A percentile compares a stretch with the other conserved stretches of the same genome.
Evolutionary conservation across 2,113 vertebrate genomes (phyloP).

Genomic region (Phainopepla nitens): DNA sequence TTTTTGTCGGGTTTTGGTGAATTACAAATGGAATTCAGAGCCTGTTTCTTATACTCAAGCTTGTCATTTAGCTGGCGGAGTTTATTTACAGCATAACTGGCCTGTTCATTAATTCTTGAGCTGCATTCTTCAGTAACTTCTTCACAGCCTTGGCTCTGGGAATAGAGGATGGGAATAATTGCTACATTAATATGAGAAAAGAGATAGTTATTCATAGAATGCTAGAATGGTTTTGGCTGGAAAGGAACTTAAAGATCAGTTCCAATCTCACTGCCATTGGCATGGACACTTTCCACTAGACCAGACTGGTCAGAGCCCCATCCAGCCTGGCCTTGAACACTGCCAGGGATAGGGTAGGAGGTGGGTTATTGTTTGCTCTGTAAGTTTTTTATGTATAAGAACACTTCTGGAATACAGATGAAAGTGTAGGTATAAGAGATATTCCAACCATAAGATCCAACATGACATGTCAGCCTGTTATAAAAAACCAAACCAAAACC

Average conservation of each 20-base stretch:
- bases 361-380: neutral
- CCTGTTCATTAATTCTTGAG: constrained; percentile 87
- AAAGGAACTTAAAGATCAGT: neutral
- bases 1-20: constrained; percentile 97
- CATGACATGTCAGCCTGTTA: neutral
- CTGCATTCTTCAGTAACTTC: constrained; percentile 83
- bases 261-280: neutral
- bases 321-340: neutral
- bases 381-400: neutral
- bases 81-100: constrained; percentile 91
- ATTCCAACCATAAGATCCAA: neutral
- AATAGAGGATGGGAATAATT: neutral
- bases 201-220: neutral
- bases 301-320: neutral
- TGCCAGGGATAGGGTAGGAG: neutral
- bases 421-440: neutral
- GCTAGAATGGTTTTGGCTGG: neutral
- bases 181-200: neutral
- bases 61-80: constrained; percentile 90
- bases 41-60: constrained; percentile 95
- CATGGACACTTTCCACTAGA: neutral
- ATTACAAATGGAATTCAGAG: constrained; percentile 91
- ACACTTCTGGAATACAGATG: neutral
- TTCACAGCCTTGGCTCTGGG: constrained; percentile 79
- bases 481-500: neutral